Conservation (phyloP, 1,140 invertebrate genomes). For the Ostrea edulis region DNA sequence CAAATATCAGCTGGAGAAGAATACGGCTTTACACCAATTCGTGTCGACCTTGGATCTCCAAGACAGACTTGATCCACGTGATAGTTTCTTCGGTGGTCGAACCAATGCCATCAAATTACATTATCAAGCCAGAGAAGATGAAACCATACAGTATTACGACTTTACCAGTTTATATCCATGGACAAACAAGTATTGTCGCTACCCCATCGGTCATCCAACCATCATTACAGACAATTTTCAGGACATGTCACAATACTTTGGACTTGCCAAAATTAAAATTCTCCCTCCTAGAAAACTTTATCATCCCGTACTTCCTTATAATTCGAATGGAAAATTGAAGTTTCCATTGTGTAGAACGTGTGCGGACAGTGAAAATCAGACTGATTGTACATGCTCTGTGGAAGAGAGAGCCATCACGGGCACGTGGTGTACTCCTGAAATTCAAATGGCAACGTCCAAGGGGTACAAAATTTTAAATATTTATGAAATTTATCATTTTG, state of each 20-base stretch:
- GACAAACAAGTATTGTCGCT: too few species aligned
- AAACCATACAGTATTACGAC: too few species aligned
- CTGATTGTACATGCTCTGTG: neutral
- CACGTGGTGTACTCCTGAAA: slow-evolving; percentile 55
- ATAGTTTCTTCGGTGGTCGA: slow-evolving; percentile 52
- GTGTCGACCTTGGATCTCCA: slow-evolving; percentile 16
- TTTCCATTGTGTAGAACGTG: slow-evolving; percentile 50
- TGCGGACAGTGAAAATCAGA: slow-evolving; percentile 39
- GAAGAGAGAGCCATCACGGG: slow-evolving; percentile 36
- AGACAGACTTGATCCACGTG: slow-evolving; percentile 46
- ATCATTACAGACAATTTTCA: slow-evolving; percentile 42
- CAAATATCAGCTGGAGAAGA: slow-evolving; percentile 12
- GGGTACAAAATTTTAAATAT: slow-evolving; percentile 76
- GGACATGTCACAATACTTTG: slow-evolving; percentile 32
- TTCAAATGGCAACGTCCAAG: slow-evolving; percentile 66
- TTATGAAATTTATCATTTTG: slow-evolving; percentile 76
- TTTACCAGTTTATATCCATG: too few species aligned
- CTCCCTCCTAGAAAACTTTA: slow-evolving; percentile 29
- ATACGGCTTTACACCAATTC: slow-evolving; percentile 17
- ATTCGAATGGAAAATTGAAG: slow-evolving; percentile 52
- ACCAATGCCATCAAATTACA: slow-evolving; percentile 47
- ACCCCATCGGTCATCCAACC: too few species aligned
- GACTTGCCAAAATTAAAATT: slow-evolving; percentile 46
- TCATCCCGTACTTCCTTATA: slow-evolving; percentile 49
- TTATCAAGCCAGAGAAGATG: neutral